These are phyloP conservation scores for Candoia aspera DNA, from an alignment of 2,113 vertebrate genomes.

Conservation along the genomic window DNA sequence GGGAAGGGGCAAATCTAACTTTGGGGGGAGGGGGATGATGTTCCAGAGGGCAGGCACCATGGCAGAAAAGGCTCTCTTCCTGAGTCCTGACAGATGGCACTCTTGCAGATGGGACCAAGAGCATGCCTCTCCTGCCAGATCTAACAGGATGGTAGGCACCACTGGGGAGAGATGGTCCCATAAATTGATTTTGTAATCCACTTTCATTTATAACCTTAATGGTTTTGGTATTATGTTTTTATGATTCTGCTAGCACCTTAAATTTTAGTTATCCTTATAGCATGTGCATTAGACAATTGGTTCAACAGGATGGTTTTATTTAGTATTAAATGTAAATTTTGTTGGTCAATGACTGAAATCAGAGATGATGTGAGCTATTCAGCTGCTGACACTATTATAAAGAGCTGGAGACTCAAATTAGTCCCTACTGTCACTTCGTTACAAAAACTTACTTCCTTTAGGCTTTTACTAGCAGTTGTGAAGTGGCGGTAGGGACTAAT, in stretches of 20 bases:
- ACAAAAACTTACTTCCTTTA: background rate
- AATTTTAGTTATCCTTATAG: background rate
- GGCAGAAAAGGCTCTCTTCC: too few species aligned
- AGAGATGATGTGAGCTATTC: background rate
- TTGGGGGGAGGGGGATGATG: too few species aligned
- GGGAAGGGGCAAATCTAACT: too few species aligned
- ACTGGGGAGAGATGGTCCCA: background rate
- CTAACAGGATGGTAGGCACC: too few species aligned
- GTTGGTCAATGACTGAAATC: background rate
- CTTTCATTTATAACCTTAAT: background rate
- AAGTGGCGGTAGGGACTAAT: background rate
- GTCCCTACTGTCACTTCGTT: too few species aligned
- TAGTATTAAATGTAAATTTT: background rate
- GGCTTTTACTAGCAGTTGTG: background rate
- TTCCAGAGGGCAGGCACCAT: too few species aligned
- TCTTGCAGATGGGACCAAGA: too few species aligned
- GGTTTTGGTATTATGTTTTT: background rate
- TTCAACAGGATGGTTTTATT: background rate
- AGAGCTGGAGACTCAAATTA: too few species aligned
- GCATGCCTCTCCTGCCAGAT: too few species aligned
- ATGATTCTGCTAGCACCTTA: background rate
- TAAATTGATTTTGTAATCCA: background rate
- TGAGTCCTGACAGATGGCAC: too few species aligned
- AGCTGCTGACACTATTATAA: conserved; percentile 8
- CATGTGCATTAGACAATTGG: background rate